Conservation (phyloP, 2,797 vertebrate species). For the Gambusia yucatana region DNA sequence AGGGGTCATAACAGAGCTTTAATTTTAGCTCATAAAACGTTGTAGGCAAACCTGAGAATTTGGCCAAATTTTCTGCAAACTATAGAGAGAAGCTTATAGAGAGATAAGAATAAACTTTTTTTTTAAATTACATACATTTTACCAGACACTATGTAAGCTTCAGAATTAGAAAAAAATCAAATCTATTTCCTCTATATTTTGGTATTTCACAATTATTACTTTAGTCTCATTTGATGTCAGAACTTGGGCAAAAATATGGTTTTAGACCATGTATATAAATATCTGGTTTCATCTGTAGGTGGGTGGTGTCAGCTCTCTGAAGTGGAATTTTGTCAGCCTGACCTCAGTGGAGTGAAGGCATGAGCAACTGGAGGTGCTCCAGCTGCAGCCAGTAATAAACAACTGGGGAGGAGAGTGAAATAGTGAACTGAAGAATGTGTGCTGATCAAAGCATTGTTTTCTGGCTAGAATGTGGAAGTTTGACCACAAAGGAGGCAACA, state of each 20-base stretch:
- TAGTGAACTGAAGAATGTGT: constrained; percentile 68
- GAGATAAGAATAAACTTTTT: too few species aligned
- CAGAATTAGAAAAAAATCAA: not conserved
- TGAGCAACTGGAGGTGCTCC: constrained; percentile 62
- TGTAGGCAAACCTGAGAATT: too few species aligned
- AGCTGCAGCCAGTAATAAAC: constrained; percentile 72
- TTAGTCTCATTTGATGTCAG: not conserved
- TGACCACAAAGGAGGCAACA: constrained; percentile 50
- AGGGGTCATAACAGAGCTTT: not conserved
- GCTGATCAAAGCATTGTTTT: constrained; percentile 69
- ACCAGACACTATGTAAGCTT: not conserved
- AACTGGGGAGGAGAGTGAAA: constrained; percentile 61
- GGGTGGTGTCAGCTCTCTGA: constrained; percentile 27
- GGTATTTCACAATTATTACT: not conserved
- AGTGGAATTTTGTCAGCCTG: constrained; percentile 48
- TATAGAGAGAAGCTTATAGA: not conserved
- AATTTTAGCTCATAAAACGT: not conserved
- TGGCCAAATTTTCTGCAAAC: not conserved
- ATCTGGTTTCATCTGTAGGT: not conserved
- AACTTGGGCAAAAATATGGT: not conserved
- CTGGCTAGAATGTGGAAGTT: constrained; percentile 53
- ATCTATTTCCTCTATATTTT: not conserved
- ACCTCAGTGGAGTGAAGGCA: constrained; percentile 56
- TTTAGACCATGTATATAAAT: not conserved
- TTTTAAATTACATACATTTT: not conserved